These are phyloP conservation scores for Calliopum simillimum DNA, from an alignment of 2,888 invertebrate genomes.

Conservation along the genomic window DNA sequence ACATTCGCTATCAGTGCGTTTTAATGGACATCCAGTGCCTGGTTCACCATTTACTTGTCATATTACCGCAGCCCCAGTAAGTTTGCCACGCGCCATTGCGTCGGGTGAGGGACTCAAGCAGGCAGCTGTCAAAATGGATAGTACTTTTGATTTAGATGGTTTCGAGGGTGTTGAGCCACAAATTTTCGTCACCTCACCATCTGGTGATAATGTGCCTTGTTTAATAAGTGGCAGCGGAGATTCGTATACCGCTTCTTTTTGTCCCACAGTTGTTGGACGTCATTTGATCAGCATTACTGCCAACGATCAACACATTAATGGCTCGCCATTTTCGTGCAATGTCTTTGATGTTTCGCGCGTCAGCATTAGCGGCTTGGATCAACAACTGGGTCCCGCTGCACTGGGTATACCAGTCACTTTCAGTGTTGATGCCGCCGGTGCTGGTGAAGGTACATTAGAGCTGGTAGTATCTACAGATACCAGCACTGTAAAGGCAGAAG, in stretches of 20 bases:
- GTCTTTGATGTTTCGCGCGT: constrained; percentile 92
- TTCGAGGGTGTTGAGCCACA: constrained; percentile 74
- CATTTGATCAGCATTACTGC: constrained; percentile 86
- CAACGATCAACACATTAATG: constrained; percentile 86
- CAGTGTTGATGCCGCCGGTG: constrained; percentile 94
- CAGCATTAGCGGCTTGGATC: constrained; percentile 76
- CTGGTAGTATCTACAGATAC: constrained; percentile 91
- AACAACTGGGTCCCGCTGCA: constrained; percentile 64
- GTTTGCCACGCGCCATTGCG: constrained; percentile 72
- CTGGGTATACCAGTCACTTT: constrained; percentile 90
- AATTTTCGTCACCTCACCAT: constrained; percentile 83
- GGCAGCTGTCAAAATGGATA: constrained; percentile 67
- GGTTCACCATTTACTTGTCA: constrained; percentile 96
- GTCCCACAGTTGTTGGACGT: constrained; percentile 87
- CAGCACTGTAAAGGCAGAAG: constrained; percentile 90
- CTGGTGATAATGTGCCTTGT: constrained; percentile 82
- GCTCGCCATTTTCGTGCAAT: constrained; percentile 94
- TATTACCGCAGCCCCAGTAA: constrained; percentile 72
- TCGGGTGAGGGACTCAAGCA: constrained; percentile 65
- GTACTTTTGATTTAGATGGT: constrained; percentile 72
- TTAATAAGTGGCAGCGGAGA: constrained; percentile 76
- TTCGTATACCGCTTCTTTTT: constrained; percentile 82
- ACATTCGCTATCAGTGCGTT: constrained; percentile 90
- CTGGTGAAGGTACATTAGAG: constrained; percentile 93
- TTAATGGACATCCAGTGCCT: constrained; percentile 81